A percentile compares a stretch with the other conserved stretches of the same genome.
These are phyloP conservation scores for Stenodema calcarata DNA, from an alignment of 2,888 invertebrate genomes.

Conservation along the genomic window DNA sequence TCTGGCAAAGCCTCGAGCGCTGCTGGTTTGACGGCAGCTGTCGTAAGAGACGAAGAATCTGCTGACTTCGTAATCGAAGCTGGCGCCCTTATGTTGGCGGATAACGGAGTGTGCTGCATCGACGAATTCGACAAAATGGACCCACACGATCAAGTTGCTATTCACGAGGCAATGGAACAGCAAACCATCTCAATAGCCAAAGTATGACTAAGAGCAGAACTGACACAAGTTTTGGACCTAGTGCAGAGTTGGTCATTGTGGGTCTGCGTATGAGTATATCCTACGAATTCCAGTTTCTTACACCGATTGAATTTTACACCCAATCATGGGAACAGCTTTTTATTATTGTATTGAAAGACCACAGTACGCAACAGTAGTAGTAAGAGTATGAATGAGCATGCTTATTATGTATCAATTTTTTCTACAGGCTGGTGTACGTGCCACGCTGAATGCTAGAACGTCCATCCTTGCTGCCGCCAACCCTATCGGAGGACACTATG, in stretches of 20 bases:
- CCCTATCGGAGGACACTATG: conserved; percentile 96
- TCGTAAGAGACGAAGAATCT: conserved; percentile 96
- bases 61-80: conserved; percentile 99
- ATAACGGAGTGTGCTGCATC: conserved; percentile 98
- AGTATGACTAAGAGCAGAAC: conserved; percentile 62
- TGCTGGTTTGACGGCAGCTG: conserved; percentile 98
- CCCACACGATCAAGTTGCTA: conserved; percentile 94
- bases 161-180: conserved; percentile 99
- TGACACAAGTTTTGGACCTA: too few relatives aligned
- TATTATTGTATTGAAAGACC: too few relatives aligned
- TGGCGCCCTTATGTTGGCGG: conserved; percentile 98
- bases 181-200: conserved; percentile 99
- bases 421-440: conserved; percentile 87
- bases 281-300: too few relatives aligned
- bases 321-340: too few relatives aligned
- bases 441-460: conserved; percentile 95
- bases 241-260: too few relatives aligned
- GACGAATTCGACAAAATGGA: conserved; percentile 99
- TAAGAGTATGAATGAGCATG: too few relatives aligned
- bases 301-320: too few relatives aligned
- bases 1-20: conserved; percentile 98
- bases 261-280: too few relatives aligned
- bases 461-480: conserved; percentile 98
- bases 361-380: too few relatives aligned
- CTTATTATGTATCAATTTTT: background rate